These are phyloP conservation scores for Drosophila subquinaria DNA, from an alignment of 2,888 invertebrate genomes.

Conservation along the genomic window DNA sequence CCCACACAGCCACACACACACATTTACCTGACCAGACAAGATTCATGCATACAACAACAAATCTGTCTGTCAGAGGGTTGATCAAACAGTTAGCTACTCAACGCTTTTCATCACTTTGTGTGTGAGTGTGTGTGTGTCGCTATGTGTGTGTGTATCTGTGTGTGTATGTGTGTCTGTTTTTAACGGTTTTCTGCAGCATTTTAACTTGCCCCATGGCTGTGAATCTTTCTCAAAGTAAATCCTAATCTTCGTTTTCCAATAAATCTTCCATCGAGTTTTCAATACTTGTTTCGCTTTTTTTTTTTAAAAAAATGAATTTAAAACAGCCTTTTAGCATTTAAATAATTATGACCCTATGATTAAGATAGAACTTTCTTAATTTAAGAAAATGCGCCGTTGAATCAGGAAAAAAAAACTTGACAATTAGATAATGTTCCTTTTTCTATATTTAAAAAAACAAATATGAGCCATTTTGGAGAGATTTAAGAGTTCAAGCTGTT, in stretches of 20 bases:
- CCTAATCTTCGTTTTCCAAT: background rate
- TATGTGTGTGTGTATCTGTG: background rate
- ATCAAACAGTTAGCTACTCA: conserved; percentile 24
- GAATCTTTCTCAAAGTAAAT: conserved; percentile 9
- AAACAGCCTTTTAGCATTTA: no score
- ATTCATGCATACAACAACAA: conserved; percentile 25
- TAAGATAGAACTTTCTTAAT: no score
- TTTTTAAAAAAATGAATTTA: no score
- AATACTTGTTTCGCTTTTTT: conserved; percentile 6
- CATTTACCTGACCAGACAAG: conserved; percentile 23
- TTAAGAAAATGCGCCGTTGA: no score
- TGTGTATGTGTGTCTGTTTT: background rate
- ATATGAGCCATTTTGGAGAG: background rate
- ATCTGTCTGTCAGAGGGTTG: conserved; percentile 38
- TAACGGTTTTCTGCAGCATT: background rate
- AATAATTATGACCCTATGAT: no score
- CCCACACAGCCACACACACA: conserved; percentile 10
- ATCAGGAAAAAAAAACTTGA: no score
- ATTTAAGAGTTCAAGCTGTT: no score
- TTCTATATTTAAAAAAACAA: no score
- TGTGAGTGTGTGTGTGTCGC: background rate
- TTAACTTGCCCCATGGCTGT: background rate
- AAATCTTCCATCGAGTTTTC: background rate
- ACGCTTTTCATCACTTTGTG: background rate
- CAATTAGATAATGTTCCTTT: no score